phyloP scores from a whole-genome alignment of 2,797 vertebrate genomes.

The Hyperoplus lanceolatus region DNA sequence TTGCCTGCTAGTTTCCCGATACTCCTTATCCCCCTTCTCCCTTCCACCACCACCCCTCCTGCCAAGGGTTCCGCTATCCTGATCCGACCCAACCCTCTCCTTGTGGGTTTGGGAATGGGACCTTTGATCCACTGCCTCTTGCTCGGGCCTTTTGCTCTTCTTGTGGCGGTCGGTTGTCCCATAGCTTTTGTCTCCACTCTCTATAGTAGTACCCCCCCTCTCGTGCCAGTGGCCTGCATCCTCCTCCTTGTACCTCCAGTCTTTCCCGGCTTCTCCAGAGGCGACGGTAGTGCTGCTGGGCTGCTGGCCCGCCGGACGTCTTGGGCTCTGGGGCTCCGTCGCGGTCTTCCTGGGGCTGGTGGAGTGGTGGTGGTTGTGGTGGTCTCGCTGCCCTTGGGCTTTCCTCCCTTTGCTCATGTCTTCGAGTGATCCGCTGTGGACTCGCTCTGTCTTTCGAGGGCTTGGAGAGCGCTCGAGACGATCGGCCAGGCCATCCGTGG shows the following conservation, averaged over 20 bases:
- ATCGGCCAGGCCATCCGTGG: slow-evolving; percentile 56
- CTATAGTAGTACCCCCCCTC: slow-evolving; percentile 56
- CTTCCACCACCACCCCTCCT: slow-evolving; percentile 2
- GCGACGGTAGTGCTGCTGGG: slow-evolving; percentile 11
- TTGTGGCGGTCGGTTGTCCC: slow-evolving; percentile 67
- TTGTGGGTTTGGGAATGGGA: slow-evolving; percentile 59
- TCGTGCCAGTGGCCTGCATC: slow-evolving; percentile 75
- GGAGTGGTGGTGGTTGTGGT: slow-evolving; percentile 78
- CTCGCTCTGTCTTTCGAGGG: slow-evolving; percentile 66
- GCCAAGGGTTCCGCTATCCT: slow-evolving; percentile 61
- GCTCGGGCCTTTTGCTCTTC: slow-evolving; percentile 76
- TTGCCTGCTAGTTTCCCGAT: slow-evolving; percentile 62
- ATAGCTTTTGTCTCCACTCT: slow-evolving; percentile 64
- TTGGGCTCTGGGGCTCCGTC: slow-evolving; percentile 77
- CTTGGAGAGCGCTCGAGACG: slow-evolving; percentile 62
- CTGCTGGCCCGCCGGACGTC: slow-evolving; percentile 62
- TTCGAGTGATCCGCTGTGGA: slow-evolving; percentile 64
- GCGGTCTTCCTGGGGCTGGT: slow-evolving; percentile 86
- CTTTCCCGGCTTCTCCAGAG: slow-evolving; percentile 66
- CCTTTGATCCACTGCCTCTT: slow-evolving; percentile 63
- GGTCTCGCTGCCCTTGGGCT: slow-evolving; percentile 54
- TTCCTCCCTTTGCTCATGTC: slow-evolving; percentile 70
- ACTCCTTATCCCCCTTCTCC: slow-evolving; percentile 69
- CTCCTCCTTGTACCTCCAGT: slow-evolving; percentile 74
- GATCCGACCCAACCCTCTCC: slow-evolving; percentile 71